A percentile compares a stretch with the other conserved stretches of the same genome.
Conservation (phyloP, 1,140 invertebrate species). For the Chrysopa pallens region DNA sequence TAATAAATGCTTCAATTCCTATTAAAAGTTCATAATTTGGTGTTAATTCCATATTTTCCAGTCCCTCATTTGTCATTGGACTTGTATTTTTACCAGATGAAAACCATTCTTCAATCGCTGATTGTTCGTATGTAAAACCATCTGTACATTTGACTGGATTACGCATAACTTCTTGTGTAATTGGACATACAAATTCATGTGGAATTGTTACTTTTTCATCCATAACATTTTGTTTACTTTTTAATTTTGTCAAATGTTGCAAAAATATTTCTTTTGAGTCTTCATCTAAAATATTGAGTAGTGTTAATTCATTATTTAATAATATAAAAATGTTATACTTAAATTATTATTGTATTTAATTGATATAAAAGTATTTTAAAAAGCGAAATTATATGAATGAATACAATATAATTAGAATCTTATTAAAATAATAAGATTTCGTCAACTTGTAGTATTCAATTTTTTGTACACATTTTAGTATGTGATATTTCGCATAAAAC, state of each 20-base stretch:
- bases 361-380: too few species aligned
- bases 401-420: too few species aligned
- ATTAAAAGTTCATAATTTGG: constrained; percentile 23
- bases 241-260: constrained; percentile 21
- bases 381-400: too few species aligned
- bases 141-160: constrained; percentile 62
- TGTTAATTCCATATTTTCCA: constrained; percentile 33
- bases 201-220: constrained; percentile 25
- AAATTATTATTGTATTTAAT: too few species aligned
- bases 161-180: constrained; percentile 62
- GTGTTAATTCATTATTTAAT: too few species aligned
- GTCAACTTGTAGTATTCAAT: too few species aligned
- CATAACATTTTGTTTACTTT: constrained; percentile 17
- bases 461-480: too few species aligned
- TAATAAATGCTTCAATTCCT: too few species aligned
- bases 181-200: constrained; percentile 60
- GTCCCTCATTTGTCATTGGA: constrained; percentile 54
- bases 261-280: constrained; percentile 12
- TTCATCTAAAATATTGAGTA: constrained; percentile 16
- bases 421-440: too few species aligned
- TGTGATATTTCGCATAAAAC: too few species aligned
- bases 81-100: constrained; percentile 48
- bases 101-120: constrained; percentile 60
- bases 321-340: too few species aligned
- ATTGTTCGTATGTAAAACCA: constrained; percentile 59